These are phyloP conservation scores for Shargacucullia verbasci DNA, from an alignment of 2,888 invertebrate genomes.

Conservation along the genomic window DNA sequence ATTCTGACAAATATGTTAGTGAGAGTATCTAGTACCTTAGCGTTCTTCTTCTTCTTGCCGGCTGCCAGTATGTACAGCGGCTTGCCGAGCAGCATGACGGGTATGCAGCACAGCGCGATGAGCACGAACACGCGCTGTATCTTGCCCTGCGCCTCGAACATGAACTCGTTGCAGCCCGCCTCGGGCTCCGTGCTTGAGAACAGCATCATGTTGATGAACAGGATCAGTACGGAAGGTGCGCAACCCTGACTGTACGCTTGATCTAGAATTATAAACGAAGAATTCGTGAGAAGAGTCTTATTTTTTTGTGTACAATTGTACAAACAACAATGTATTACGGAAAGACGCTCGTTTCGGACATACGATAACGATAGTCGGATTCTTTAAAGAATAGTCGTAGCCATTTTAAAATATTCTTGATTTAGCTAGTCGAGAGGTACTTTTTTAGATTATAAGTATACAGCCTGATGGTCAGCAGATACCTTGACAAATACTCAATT, in stretches of 20 bases:
- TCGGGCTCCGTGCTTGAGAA: slow-evolving; percentile 90
- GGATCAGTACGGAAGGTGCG: slow-evolving; percentile 98
- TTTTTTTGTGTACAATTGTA: too few species aligned
- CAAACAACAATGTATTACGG: too few species aligned
- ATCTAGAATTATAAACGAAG: slow-evolving; percentile 59
- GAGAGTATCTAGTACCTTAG: slow-evolving; percentile 66
- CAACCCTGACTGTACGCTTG: slow-evolving; percentile 87
- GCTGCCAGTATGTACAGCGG: slow-evolving; percentile 92
- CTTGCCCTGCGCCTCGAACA: slow-evolving; percentile 92
- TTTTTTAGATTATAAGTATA: too few species aligned
- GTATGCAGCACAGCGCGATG: slow-evolving; percentile 94
- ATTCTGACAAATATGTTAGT: background rate
- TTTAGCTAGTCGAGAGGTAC: too few species aligned
- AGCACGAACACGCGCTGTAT: slow-evolving; percentile 94
- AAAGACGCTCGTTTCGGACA: too few species aligned
- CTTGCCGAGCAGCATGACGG: slow-evolving; percentile 97
- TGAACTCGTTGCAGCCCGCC: slow-evolving; percentile 88
- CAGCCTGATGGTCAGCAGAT: too few species aligned
- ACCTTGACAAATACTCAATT: too few species aligned
- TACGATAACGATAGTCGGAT: too few species aligned
- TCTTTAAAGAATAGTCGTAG: too few species aligned
- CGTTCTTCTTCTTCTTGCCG: slow-evolving; percentile 72
- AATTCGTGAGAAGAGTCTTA: background rate
- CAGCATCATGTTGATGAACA: slow-evolving; percentile 99
- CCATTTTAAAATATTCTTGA: too few species aligned